These are phyloP conservation scores for Tortrix viridana DNA, from an alignment of 2,888 invertebrate genomes.

Conservation along the genomic window DNA sequence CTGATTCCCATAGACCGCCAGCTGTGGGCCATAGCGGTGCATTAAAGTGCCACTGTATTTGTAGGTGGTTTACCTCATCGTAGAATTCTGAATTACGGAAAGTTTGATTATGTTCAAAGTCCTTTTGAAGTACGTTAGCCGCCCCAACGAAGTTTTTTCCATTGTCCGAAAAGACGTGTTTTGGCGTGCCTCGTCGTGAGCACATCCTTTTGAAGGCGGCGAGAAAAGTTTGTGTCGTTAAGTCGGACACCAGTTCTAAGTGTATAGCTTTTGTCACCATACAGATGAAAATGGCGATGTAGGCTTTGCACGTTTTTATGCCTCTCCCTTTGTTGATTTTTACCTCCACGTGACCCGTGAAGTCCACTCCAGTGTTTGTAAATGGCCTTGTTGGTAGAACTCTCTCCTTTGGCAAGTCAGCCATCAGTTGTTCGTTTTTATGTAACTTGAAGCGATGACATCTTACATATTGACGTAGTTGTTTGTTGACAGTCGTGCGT, in stretches of 20 bases:
- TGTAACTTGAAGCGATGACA: background rate
- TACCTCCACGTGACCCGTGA: slow-evolving; percentile 36
- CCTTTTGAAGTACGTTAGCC: background rate
- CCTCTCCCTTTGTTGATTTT: slow-evolving; percentile 17
- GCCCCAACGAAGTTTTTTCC: slow-evolving; percentile 44
- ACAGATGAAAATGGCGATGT: slow-evolving; percentile 38
- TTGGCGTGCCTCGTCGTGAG: slow-evolving; percentile 38
- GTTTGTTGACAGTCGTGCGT: background rate
- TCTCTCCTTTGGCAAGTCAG: slow-evolving; percentile 24
- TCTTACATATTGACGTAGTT: background rate
- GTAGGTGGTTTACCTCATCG: background rate
- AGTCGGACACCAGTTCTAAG: slow-evolving; percentile 40
- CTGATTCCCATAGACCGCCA: slow-evolving; percentile 40
- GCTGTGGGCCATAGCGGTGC: slow-evolving; percentile 38
- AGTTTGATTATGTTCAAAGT: slow-evolving; percentile 14
- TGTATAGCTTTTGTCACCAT: slow-evolving; percentile 40
- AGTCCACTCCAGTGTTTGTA: slow-evolving; percentile 41
- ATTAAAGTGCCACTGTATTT: slow-evolving; percentile 35
- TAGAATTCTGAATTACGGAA: slow-evolving; percentile 6
- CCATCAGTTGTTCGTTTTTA: slow-evolving; percentile 15
- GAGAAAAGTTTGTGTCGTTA: slow-evolving; percentile 40
- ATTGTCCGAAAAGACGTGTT: slow-evolving; percentile 39
- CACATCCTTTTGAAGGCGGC: slow-evolving; percentile 42
- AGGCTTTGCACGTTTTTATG: slow-evolving; percentile 22
- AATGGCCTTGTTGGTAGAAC: slow-evolving; percentile 35